Evolutionary conservation across 2,797 vertebrate species (phyloP), one percentile per base, ranked within the genome.

Genomic region (Squalus acanthias): DNA sequence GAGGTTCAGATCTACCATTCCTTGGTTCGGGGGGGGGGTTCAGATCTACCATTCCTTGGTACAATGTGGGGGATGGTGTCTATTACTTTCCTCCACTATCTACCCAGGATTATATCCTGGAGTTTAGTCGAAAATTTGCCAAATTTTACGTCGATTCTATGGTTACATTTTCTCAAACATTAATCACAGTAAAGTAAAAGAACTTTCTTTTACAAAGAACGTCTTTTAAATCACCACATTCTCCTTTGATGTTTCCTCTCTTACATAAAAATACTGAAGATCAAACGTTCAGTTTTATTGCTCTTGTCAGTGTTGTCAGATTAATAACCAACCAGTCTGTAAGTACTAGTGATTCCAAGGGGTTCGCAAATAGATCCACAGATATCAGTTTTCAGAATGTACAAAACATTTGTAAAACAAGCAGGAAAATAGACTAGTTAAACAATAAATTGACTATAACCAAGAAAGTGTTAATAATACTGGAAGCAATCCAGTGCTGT

Each of bases 161-260:
- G 91, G 91, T 69, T 46, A 93, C 63, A 46, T 46, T 93, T 67
- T 69, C n/a, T 93, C 91, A 93, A 93, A 39, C n/a, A 93, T 69
- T 1, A 22, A 67, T 67, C 63, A 9, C 22, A 69, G 63, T 33
- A 29, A 3, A 63, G n/a, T 63, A 8, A 17, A 65, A 20, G 60
- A 92, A 20, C 60, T 33, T 15, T 63, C 88, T 15, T 13, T 33
- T 15, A 24, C 33, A n/a, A 17, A 65, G 63, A 93, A 69, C n/a
- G 9, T 93, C 63, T 13, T 46, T 46, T 46, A 24, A 67, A 39
- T 46, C 57, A 63, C n/a, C 63, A 67, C n/a, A 93, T n/a, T 93
- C 65, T 46, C 63, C n/a, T 69, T 67, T 69, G 91, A 67, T 24
- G n/a, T 24, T 20, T 69, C 39, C 20, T 46, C 17, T 85, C 65